Evolutionary conservation across 2,797 vertebrate species (phyloP), one percentile per base, ranked within the genome.

Genomic region (Micromesistius poutassou): DNA sequence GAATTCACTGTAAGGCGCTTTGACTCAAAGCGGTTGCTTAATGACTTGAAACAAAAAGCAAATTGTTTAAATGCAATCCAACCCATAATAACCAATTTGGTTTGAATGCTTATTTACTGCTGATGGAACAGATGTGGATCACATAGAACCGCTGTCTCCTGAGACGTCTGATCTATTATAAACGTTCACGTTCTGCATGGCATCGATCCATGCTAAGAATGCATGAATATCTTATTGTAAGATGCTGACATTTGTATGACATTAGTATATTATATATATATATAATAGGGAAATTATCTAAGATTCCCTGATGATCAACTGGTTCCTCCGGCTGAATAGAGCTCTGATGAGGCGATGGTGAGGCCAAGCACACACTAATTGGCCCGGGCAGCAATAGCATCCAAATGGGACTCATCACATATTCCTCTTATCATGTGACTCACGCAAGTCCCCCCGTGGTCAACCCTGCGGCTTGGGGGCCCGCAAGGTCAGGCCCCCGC

Each of bases 371-470:
- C 84, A 82, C 82, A 84, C 78, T 88, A 78, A 74, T 74, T 76
- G 82, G 85, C 80, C 89, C 86, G 12, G 13, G 19, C 50, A 55
- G 50, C 87, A 84, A 84, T 82, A 85, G 83, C 82, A 85, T 84
- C 84, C 88, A 55, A 90, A 89, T 82, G 72, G 82, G 89, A 90
- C 91, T 91, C 88, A 87, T 91, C 81, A 92, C 90, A 85, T 82
- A 88, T 91, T 90, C 85, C 85, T 83, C 85, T 89, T 86, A 87
- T 91, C 89, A 91, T 88, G 88, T 88, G 89, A 89, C 83, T 89
- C 88, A 88, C 80, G 84, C 85, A 25, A 77, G 81, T 83, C 88
- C 89, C 84, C 83, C 80, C 50, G 4, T 19, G 50, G 19, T 19
- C 42, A 16, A 2, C 13, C 42, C 13, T 1, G 38, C 9, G 38